These are phyloP conservation scores for Camponotus floridanus DNA, from an alignment of 1,140 invertebrate species.

Conservation along the genomic window DNA sequence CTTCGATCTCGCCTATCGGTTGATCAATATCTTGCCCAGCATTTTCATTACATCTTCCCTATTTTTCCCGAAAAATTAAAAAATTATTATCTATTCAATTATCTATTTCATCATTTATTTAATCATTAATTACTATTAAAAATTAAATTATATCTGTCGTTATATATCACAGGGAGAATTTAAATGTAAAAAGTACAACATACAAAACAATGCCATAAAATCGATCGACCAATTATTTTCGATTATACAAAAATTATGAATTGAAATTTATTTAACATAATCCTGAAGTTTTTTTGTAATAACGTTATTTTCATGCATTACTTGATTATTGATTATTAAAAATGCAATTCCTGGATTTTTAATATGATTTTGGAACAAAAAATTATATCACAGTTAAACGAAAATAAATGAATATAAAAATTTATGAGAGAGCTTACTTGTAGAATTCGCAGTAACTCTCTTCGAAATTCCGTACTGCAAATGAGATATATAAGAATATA, in stretches of 20 bases:
- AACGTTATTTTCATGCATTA: not conserved
- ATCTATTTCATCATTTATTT: too few relatives aligned
- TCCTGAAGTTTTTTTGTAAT: too few relatives aligned
- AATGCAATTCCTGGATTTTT: constrained; percentile 12
- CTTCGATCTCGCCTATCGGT: constrained; percentile 67
- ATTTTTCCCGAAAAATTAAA: not conserved
- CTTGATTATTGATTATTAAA: not conserved
- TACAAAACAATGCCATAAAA: too few relatives aligned
- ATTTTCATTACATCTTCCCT: constrained; percentile 59
- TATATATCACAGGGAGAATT: too few relatives aligned
- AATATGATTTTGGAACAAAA: not conserved
- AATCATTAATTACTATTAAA: too few relatives aligned
- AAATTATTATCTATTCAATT: not conserved
- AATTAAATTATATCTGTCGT: constrained; percentile 17
- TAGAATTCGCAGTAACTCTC: constrained; percentile 51
- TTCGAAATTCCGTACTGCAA: constrained; percentile 65
- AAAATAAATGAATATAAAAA: not conserved
- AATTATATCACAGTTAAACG: not conserved
- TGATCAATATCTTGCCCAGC: constrained; percentile 48
- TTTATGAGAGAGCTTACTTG: constrained; percentile 20
- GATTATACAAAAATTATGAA: not conserved
- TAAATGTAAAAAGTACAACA: too few relatives aligned
- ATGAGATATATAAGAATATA: constrained; percentile 62
- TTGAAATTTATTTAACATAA: too few relatives aligned
- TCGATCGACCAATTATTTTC: not conserved